phyloP scores from a whole-genome alignment of 2,113 vertebrate species.

The Oreotrochilus melanogaster region DNA sequence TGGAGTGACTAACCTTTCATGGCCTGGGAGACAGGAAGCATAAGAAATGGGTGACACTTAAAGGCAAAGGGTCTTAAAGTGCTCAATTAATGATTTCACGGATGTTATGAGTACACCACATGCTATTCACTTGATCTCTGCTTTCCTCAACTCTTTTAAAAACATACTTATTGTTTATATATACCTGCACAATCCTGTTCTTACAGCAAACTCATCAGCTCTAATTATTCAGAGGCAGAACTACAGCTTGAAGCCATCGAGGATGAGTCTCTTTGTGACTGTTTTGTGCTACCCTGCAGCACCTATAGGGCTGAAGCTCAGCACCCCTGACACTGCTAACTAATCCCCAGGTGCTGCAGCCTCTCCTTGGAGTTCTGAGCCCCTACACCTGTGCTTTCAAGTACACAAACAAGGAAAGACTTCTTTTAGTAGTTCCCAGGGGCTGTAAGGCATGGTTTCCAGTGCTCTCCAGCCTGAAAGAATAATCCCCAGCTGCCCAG shows the following conservation, averaged over 20 bases:
- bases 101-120: not conserved
- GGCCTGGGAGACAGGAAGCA: not conserved
- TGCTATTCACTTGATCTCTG: not conserved
- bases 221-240: not conserved
- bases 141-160: not conserved
- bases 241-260: not conserved
- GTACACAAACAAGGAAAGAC: not conserved
- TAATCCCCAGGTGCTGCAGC: not conserved
- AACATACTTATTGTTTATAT: not conserved
- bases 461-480: not conserved
- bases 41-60: not conserved
- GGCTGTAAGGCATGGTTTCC: not conserved
- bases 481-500: not conserved
- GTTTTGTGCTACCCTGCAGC: not conserved
- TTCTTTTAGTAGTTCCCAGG: not conserved
- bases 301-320: fast-evolving
- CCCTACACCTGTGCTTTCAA: not conserved
- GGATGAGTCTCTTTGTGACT: not conserved
- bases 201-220: not conserved
- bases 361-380: not conserved
- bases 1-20: not conserved
- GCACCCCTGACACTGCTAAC: not conserved
- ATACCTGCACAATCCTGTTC: not conserved
- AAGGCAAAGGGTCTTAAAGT: not conserved
- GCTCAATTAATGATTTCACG: not conserved